Percentiles rank a stretch among this genome's conserved stretches.
phyloP scores from a whole-genome alignment of 1,140 invertebrate species.

The Listronotus bonariensis region DNA sequence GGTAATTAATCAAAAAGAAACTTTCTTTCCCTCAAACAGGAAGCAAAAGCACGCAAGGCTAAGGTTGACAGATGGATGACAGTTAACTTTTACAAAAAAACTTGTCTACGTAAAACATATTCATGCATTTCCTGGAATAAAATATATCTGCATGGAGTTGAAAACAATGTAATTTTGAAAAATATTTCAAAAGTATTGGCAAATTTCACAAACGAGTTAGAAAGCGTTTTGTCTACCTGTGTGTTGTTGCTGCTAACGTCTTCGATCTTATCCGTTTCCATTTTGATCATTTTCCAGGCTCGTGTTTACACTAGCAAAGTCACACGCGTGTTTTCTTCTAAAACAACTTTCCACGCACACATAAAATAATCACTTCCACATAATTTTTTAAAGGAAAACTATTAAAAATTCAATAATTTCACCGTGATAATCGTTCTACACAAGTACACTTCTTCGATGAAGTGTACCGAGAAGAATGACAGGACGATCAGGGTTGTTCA shows the following conservation, averaged over 20 bases:
- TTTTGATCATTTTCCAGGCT: constrained; percentile 60
- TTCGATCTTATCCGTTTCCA: constrained; percentile 71
- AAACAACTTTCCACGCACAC: constrained; percentile 16
- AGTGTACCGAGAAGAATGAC: constrained; percentile 9
- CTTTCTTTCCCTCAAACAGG: constrained; percentile 21
- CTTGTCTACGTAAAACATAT: constrained; percentile 28
- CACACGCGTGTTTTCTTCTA: constrained; percentile 1
- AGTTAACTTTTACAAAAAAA: constrained; percentile 28
- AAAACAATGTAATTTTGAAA: not conserved
- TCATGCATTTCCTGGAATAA: constrained; percentile 9
- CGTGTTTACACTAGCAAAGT: constrained; percentile 13
- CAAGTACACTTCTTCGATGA: constrained; percentile 9
- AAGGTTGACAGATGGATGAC: constrained; percentile 35
- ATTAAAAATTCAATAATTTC: constrained; percentile 25
- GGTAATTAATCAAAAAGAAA: constrained; percentile 9
- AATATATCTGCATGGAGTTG: not conserved
- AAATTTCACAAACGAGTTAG: no score
- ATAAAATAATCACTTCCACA: constrained; percentile 38
- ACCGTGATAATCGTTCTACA: constrained; percentile 17
- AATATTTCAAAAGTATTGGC: no score
- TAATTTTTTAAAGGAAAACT: constrained; percentile 30
- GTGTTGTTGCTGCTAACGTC: constrained; percentile 62
- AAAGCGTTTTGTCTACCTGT: constrained; percentile 57
- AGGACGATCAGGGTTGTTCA: constrained; percentile 4
- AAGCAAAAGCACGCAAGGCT: constrained; percentile 32